Conservation (phyloP, 1,140 invertebrate species). For the Tetramorium parvispinum region DNA sequence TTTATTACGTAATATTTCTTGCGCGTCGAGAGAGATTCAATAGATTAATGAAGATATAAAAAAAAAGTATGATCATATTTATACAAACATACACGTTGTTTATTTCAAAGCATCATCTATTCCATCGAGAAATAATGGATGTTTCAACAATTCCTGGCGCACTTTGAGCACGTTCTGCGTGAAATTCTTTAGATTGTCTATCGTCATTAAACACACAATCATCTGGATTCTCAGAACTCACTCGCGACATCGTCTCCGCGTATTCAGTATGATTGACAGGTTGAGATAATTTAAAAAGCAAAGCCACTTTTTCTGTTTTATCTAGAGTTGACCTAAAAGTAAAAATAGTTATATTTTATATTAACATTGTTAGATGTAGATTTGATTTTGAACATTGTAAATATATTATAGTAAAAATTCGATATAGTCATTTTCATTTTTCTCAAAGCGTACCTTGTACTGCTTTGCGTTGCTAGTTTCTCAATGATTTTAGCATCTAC, state of each 20-base stretch:
- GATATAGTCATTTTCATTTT: neutral
- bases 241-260: constrained; percentile 12
- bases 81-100: neutral
- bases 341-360: neutral
- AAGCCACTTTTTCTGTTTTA: neutral
- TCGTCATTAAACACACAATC: neutral
- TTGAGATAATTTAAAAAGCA: constrained; percentile 20
- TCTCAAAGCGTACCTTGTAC: constrained; percentile 9
- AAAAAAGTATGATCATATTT: neutral
- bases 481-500: constrained; percentile 69
- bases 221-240: neutral
- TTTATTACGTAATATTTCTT: neutral
- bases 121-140: neutral
- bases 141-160: constrained; percentile 45
- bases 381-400: neutral
- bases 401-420: neutral
- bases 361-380: neutral
- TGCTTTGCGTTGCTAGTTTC: constrained; percentile 57
- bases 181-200: neutral
- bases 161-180: constrained; percentile 25
- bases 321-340: constrained; percentile 23
- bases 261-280: neutral
- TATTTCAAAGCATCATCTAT: neutral
- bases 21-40: neutral
- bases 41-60: neutral